These are phyloP conservation scores for Temnothorax longispinosus DNA, from an alignment of 1,140 invertebrate species.

Conservation along the genomic window DNA sequence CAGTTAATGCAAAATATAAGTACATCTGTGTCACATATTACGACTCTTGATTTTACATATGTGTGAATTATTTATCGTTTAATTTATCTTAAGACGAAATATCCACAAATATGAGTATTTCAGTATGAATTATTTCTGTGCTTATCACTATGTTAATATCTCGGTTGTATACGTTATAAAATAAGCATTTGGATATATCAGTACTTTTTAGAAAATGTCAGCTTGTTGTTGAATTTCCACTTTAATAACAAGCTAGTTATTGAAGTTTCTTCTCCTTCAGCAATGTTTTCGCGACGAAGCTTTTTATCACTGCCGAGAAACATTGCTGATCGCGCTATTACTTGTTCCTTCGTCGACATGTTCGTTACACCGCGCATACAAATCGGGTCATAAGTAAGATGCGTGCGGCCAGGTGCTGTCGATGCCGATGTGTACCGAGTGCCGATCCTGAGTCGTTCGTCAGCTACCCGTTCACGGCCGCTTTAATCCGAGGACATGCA, in stretches of 20 bases:
- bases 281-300: not conserved
- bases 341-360: conserved; percentile 67
- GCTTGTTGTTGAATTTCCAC: not conserved
- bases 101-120: not conserved
- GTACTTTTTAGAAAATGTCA: not conserved
- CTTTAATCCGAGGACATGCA: conserved; percentile 71
- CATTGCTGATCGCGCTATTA: conserved; percentile 52
- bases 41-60: not conserved
- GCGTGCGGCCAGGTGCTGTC: conserved; percentile 42
- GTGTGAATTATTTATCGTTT: conserved; percentile 4
- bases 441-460: conserved; percentile 62
- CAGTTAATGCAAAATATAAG: not conserved
- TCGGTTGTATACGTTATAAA: not conserved
- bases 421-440: conserved; percentile 55
- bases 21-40: not conserved
- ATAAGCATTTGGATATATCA: not conserved
- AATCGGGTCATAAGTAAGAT: conserved; percentile 73
- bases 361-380: conserved; percentile 70
- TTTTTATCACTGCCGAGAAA: conserved; percentile 31
- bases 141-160: not conserved
- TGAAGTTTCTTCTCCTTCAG: not conserved
- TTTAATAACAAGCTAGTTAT: too few relatives aligned
- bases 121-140: not conserved
- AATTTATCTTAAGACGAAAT: not conserved
- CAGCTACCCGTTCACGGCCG: conserved; percentile 54